Conservation (phyloP, 2,113 vertebrate species). For the Catharus minimus region DNA sequence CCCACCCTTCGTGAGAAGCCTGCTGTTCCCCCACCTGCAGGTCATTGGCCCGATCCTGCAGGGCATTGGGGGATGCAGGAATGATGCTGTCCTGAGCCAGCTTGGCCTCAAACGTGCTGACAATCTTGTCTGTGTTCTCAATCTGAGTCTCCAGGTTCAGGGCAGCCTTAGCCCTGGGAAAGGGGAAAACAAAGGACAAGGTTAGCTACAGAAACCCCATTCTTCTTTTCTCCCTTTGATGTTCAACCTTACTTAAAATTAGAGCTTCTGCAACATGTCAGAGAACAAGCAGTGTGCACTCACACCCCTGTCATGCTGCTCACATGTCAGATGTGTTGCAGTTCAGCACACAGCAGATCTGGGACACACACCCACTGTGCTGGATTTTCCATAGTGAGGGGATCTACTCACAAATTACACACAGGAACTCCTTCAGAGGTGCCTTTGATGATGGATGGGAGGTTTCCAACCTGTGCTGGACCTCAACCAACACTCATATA, state of each 20-base stretch:
- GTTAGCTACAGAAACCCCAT: background rate
- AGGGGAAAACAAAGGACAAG: background rate
- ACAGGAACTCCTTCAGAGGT: background rate
- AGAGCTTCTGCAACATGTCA: background rate
- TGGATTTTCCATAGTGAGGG: background rate
- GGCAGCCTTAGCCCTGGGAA: slow-evolving; percentile 84
- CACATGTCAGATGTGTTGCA: background rate
- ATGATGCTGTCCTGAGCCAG: slow-evolving; percentile 82
- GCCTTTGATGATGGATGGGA: background rate
- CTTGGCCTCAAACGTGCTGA: slow-evolving; percentile 83
- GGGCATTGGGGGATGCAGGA: slow-evolving; percentile 72
- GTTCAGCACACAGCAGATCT: background rate
- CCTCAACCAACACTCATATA: background rate
- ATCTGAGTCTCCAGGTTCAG: slow-evolving; percentile 88
- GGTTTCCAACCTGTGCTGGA: background rate
- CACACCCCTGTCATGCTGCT: background rate
- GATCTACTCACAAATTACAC: background rate
- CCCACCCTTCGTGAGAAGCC: background rate
- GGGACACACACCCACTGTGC: background rate
- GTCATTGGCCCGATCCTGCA: slow-evolving; percentile 76
- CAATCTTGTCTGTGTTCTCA: slow-evolving; percentile 79
- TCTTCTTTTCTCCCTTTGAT: background rate
- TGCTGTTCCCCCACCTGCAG: slow-evolving; percentile 78
- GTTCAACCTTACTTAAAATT: background rate
- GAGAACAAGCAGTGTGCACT: background rate